Evolutionary conservation across 1,140 invertebrate species (phyloP).

Genomic region (Nixonia krombeini): DNA sequence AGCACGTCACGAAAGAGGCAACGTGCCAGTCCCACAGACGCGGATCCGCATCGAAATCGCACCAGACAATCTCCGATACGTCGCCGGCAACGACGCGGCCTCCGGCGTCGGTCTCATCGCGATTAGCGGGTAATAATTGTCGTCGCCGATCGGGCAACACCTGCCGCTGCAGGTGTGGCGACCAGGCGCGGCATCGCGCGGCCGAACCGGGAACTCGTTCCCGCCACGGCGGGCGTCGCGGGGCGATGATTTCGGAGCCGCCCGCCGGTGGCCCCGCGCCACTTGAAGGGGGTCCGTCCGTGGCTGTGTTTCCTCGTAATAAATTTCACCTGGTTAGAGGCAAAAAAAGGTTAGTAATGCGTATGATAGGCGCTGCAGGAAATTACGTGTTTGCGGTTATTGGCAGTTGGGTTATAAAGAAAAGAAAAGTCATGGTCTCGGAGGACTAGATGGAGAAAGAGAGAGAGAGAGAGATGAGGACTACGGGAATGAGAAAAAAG

Average conservation of each 20-base stretch:
- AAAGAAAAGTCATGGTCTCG: conserved; percentile 47
- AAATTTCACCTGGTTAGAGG: conserved; percentile 61
- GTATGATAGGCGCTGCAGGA: conserved; percentile 60
- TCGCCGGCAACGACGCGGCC: not conserved
- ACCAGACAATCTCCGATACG: no score
- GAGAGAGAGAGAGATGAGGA: conserved; percentile 17
- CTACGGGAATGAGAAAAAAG: conserved; percentile 14
- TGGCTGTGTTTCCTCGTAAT: conserved; percentile 43
- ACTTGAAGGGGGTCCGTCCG: no score
- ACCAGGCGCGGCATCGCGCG: conserved; percentile 12
- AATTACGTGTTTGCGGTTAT: conserved; percentile 67
- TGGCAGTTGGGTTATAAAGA: conserved; percentile 56
- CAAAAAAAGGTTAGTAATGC: conserved; percentile 53
- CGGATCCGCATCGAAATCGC: no score
- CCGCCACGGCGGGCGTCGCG: conserved; percentile 1
- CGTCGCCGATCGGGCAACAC: conserved; percentile 47
- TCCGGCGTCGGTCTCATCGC: conserved; percentile 28
- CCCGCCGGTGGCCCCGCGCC: conserved; percentile 29
- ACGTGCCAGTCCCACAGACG: no score
- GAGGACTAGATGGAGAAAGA: conserved; percentile 4
- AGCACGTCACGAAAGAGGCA: no score
- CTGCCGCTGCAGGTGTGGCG: conserved; percentile 58
- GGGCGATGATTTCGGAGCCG: conserved; percentile 18
- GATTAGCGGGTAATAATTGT: conserved; percentile 55
- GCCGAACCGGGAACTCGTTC: conserved; percentile 20